Evolutionary conservation across 2,888 invertebrate genomes (phyloP).

Genomic region (Esperia sulphurella): DNA sequence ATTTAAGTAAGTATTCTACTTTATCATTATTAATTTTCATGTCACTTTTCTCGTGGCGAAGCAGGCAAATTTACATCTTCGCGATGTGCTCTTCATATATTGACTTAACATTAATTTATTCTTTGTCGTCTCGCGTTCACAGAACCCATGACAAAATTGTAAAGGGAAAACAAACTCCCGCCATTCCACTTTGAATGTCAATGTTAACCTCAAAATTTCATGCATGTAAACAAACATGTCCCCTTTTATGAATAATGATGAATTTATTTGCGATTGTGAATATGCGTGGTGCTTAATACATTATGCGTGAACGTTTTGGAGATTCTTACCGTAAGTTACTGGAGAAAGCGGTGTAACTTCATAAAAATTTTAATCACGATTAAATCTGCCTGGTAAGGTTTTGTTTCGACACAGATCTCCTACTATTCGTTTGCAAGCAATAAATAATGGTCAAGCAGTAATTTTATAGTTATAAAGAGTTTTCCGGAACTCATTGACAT

Average conservation of each 20-base stretch:
- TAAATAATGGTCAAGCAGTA: no score
- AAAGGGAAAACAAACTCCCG: not conserved
- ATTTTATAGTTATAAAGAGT: no score
- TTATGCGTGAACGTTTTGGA: not conserved
- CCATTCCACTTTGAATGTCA: not conserved
- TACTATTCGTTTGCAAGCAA: no score
- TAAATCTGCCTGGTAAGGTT: no score
- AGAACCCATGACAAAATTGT: not conserved
- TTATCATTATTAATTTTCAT: no score
- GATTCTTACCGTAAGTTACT: not conserved
- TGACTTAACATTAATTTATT: not conserved
- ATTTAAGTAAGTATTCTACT: no score
- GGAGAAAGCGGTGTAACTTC: not conserved
- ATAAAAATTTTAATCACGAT: no score
- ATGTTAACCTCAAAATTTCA: not conserved
- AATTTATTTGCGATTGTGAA: slow-evolving; percentile 1
- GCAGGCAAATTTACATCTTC: no score
- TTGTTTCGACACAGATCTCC: no score
- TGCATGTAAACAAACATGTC: not conserved
- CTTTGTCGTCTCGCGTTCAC: no score
- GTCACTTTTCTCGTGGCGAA: no score
- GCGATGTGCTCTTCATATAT: not conserved
- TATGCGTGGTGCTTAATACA: not conserved
- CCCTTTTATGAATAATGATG: not conserved
- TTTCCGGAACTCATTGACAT: no score